Conservation (phyloP, 2,113 vertebrate species). For the Ascaphus truei region DNA sequence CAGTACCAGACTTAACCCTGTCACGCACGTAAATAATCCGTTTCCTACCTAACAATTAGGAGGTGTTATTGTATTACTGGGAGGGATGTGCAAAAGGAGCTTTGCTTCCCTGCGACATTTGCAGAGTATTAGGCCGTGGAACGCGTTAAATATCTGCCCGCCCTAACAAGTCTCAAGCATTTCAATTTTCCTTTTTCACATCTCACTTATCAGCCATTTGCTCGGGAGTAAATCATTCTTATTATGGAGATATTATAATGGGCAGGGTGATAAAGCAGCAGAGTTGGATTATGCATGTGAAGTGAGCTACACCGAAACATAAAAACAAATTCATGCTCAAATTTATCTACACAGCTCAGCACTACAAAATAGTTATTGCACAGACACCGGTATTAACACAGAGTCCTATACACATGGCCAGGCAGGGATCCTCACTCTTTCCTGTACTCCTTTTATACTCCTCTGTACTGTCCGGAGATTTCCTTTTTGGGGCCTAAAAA, state of each 20-base stretch:
- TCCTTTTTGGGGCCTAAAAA: no score
- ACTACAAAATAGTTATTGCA: background rate
- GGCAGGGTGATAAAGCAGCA: background rate
- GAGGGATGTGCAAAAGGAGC: no score
- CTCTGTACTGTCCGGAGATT: no score
- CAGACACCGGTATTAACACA: background rate
- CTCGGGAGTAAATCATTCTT: constrained; percentile 11
- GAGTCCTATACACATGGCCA: no score
- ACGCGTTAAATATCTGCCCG: background rate
- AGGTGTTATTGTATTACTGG: no score
- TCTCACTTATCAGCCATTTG: constrained; percentile 22
- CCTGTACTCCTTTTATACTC: no score
- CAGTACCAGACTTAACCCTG: no score
- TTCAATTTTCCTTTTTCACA: constrained; percentile 8
- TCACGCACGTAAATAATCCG: no score
- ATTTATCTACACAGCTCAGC: background rate
- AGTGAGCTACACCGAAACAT: background rate
- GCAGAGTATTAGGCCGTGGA: background rate
- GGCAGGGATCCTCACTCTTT: no score
- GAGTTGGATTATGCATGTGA: constrained; percentile 7
- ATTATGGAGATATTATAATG: constrained; percentile 22
- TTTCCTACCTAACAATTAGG: no score
- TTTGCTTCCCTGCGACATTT: no score
- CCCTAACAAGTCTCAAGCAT: background rate
- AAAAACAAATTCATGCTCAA: background rate